Evolutionary conservation across 1,140 invertebrate genomes (phyloP).

Genomic region (Ridgeia piscesae): DNA sequence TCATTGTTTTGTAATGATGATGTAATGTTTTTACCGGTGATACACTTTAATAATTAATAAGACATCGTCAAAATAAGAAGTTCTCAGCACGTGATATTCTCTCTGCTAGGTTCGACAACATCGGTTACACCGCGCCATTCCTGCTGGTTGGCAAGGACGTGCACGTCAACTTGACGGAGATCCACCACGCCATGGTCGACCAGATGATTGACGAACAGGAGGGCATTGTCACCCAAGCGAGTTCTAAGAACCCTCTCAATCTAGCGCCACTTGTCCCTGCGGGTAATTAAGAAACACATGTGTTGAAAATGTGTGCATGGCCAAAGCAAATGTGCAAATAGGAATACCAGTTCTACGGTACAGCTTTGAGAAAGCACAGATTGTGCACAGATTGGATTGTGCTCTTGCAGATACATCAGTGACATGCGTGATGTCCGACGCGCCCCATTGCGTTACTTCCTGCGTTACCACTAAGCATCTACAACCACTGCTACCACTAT

Average conservation of each 20-base stretch:
- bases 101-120: background rate
- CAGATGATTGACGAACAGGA: slow-evolving; percentile 46
- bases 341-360: too few species aligned
- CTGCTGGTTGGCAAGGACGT: slow-evolving; percentile 49
- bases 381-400: too few species aligned
- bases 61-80: background rate
- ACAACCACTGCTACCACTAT: too few species aligned
- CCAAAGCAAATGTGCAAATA: background rate
- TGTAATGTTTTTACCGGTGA: background rate
- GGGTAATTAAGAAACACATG: slow-evolving; percentile 31
- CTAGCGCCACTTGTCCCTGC: slow-evolving; percentile 35
- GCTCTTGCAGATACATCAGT: too few species aligned
- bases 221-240: slow-evolving; percentile 35
- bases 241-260: slow-evolving; percentile 42
- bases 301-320: background rate
- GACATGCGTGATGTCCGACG: too few species aligned
- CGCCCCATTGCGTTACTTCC: too few species aligned
- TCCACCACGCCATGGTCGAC: slow-evolving; percentile 48
- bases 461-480: too few species aligned
- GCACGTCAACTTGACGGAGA: slow-evolving; percentile 37
- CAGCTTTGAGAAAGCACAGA: background rate
- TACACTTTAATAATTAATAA: background rate
- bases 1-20: background rate
- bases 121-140: slow-evolving; percentile 44
- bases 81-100: background rate